Percentiles rank a stretch among this genome's conserved stretches.
phyloP scores from a whole-genome alignment of 2,113 vertebrate species.

The Cyphomyrus plagiostoma region DNA sequence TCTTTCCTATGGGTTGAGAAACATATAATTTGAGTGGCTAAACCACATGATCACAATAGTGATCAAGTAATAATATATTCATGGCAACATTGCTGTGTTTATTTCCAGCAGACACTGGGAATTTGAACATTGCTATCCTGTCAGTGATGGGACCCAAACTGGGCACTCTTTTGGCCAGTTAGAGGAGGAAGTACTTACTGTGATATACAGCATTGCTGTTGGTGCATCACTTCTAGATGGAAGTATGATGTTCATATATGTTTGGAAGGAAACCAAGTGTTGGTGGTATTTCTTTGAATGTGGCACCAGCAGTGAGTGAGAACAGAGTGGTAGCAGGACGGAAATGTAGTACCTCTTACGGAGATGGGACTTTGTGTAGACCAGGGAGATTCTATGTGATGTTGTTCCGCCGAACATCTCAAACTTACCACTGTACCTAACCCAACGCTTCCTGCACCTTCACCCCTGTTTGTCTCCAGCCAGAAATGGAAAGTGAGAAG shows the following conservation, averaged over 20 bases:
- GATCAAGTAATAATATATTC: background rate
- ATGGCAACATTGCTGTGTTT: constrained; percentile 20
- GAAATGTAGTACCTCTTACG: background rate
- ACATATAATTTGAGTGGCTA: background rate
- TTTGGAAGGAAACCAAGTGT: background rate
- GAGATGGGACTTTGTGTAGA: background rate
- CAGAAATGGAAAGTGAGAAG: background rate
- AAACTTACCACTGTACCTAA: background rate
- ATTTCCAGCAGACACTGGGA: constrained; percentile 47
- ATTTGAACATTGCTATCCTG: constrained; percentile 34
- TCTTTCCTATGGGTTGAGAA: background rate
- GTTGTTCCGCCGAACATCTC: background rate
- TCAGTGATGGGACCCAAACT: constrained; percentile 44
- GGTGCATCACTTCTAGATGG: background rate
- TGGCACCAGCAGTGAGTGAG: background rate
- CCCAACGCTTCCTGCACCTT: background rate
- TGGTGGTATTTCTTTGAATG: background rate
- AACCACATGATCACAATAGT: background rate
- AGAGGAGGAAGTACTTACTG: background rate
- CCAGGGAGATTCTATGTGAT: background rate
- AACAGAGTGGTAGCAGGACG: background rate
- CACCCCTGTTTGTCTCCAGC: background rate
- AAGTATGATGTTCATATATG: background rate
- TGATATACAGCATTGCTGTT: background rate
- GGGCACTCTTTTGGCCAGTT: background rate